Percentiles rank a stretch among this genome's conserved stretches.
Evolutionary conservation across 2,888 invertebrate genomes (phyloP).

Genomic region (Amphimallon solstitiale): DNA sequence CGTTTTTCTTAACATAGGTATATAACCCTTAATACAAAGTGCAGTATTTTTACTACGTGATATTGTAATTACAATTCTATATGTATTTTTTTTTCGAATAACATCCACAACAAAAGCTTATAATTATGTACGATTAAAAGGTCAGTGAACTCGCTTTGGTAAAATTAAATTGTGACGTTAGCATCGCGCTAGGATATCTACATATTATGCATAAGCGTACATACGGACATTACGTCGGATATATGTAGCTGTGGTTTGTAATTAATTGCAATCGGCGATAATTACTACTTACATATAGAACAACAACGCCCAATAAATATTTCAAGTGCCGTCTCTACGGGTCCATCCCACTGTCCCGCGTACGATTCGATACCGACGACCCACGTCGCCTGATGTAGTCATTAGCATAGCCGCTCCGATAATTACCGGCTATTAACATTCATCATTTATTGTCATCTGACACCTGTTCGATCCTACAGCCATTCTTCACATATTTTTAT

Average conservation of each 20-base stretch:
- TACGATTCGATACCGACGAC: conserved; percentile 26
- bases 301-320: conserved; percentile 39
- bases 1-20: too few relatives aligned
- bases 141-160: conserved; percentile 18
- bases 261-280: conserved; percentile 38
- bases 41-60: too few relatives aligned
- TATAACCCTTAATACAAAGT: too few relatives aligned
- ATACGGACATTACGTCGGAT: conserved; percentile 6
- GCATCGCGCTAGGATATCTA: conserved; percentile 13
- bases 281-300: conserved; percentile 36
- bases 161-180: conserved; percentile 8
- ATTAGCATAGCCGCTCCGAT: conserved; percentile 48
- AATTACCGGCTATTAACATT: conserved; percentile 50
- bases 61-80: too few relatives aligned
- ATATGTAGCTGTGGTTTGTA: conserved; percentile 8
- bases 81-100: background rate
- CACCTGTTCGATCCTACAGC: conserved; percentile 44
- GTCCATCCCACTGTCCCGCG: conserved; percentile 22
- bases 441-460: conserved; percentile 49
- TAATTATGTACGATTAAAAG: conserved; percentile 10
- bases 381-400: conserved; percentile 40
- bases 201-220: too few relatives aligned
- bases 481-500: conserved; percentile 34
- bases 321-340: conserved; percentile 39
- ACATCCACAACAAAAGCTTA: background rate